Base-by-base conservation (phyloP, 2,797 vertebrate species). In the Poecilia gillii region DNA sequence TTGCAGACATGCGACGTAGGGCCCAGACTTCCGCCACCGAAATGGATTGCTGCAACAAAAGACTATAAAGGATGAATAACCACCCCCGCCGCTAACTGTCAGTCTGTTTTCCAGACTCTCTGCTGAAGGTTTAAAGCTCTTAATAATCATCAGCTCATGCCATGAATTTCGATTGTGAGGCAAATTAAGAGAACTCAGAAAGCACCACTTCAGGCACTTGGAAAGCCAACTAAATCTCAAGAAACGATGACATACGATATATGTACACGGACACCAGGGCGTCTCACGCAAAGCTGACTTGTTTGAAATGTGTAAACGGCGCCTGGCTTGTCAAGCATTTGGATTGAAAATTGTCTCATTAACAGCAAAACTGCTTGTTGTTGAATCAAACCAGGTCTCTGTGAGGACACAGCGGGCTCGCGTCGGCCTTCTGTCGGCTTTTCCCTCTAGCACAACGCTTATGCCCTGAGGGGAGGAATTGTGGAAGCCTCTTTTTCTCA, bases 181-280 rank as follows among this genome's bases (percentile, higher is more conserved):
- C 97, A 97, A 98, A 97, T 89, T 64, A 90, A 96, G 39, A 81
- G 96, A 96, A 79, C 45, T 84, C 85, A 96, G 95, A 97, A 98
- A 98, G 97, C 97, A 98, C 97, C 98, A 98, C 96, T 96, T 96
- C 95, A 99, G 97, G 97, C 98, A 99, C 98, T 98, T 99, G 96
- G 91, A 97, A 96, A 97, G 97, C 97, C 90, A 97, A 98, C 96
- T 96, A 96, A 97, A 98, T 96, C 95, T 93, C 84, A 87, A 89
- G 85, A 95, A 53, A 97, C 95, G 96, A 96, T 96, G 97, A 97
- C 96, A 94, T 94, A 97, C 97, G 96, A 93, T 95, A 72, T 97
- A 97, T 97, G 95, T 97, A 97, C 97, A 97, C 96, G 96, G 94
- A 95, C 92, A 96, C 94, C 93, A 95, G 96, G 87, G 97, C 94